Percentiles rank a stretch among this genome's conserved stretches.
Evolutionary conservation across 2,888 invertebrate species (phyloP).

Genomic region (Metallyticus violacea): DNA sequence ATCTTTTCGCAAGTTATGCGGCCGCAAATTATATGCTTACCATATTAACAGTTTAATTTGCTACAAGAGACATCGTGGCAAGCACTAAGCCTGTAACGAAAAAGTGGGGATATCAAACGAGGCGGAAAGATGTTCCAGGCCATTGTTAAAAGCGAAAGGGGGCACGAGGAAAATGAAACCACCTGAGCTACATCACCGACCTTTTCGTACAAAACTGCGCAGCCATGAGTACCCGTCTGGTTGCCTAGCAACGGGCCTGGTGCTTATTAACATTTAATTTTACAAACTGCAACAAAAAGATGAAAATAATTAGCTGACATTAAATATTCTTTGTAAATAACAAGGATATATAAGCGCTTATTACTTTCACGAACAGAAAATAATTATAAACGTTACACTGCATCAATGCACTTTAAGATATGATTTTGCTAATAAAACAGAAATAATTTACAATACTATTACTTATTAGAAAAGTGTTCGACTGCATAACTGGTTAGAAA

Average conservation of each 20-base stretch:
- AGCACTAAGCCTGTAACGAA: not conserved
- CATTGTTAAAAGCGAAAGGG: not conserved
- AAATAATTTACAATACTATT: too few relatives aligned
- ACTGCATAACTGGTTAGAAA: too few relatives aligned
- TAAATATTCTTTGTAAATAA: not conserved
- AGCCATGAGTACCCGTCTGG: not conserved
- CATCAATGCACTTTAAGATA: not conserved
- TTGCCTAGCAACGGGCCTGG: not conserved
- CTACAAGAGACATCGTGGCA: not conserved
- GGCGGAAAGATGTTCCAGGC: not conserved
- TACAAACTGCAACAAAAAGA: not conserved
- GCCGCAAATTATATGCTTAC: too few relatives aligned
- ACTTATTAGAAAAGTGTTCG: too few relatives aligned
- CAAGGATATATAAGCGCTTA: not conserved
- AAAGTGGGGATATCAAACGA: not conserved
- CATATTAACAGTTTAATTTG: too few relatives aligned
- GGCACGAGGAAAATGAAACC: not conserved
- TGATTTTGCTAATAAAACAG: not conserved
- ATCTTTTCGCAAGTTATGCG: too few relatives aligned
- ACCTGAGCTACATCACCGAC: not conserved
- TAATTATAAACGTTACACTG: not conserved
- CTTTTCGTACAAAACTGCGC: not conserved
- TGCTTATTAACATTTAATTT: not conserved
- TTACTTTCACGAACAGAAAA: not conserved
- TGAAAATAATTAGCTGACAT: not conserved